phyloP scores from a whole-genome alignment of 2,888 invertebrate genomes.

The Drosophila koepferae region DNA sequence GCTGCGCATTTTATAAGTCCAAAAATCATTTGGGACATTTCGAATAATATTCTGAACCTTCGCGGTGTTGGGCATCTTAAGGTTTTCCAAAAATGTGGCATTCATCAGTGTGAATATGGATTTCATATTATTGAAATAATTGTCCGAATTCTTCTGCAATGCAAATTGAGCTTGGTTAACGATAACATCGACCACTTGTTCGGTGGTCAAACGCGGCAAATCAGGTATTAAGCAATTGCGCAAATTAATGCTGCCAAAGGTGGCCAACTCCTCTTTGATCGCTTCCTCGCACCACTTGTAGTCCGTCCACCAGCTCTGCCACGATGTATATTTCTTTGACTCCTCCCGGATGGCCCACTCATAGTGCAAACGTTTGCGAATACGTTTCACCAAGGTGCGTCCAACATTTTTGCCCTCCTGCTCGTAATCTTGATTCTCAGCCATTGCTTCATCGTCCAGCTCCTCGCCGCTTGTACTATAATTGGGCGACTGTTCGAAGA shows the following conservation, averaged over 20 bases:
- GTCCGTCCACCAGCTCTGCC: constrained; percentile 68
- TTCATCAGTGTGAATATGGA: constrained; percentile 67
- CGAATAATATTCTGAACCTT: constrained; percentile 65
- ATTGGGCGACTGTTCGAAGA: constrained; percentile 60
- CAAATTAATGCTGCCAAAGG: constrained; percentile 52
- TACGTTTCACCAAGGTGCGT: constrained; percentile 56
- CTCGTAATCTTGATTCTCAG: constrained; percentile 33
- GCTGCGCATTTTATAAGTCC: constrained; percentile 63
- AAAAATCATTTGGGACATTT: constrained; percentile 57
- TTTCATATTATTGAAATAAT: constrained; percentile 66
- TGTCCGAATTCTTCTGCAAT: constrained; percentile 59
- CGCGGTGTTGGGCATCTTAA: constrained; percentile 45
- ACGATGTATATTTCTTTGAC: constrained; percentile 51
- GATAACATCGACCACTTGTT: constrained; percentile 60
- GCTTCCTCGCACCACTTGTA: constrained; percentile 58
- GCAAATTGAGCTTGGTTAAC: constrained; percentile 60
- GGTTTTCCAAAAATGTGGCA: constrained; percentile 61
- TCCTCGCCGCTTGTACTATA: constrained; percentile 63
- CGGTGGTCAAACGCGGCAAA: constrained; percentile 57
- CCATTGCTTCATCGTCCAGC: constrained; percentile 44
- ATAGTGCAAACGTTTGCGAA: constrained; percentile 55
- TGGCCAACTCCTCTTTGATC: constrained; percentile 46
- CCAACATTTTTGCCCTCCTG: constrained; percentile 48
- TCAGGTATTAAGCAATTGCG: constrained; percentile 65
- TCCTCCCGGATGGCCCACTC: constrained; percentile 49